These are phyloP conservation scores for Eucera pruinosa DNA, from an alignment of 2,888 invertebrate genomes.

Conservation along the genomic window DNA sequence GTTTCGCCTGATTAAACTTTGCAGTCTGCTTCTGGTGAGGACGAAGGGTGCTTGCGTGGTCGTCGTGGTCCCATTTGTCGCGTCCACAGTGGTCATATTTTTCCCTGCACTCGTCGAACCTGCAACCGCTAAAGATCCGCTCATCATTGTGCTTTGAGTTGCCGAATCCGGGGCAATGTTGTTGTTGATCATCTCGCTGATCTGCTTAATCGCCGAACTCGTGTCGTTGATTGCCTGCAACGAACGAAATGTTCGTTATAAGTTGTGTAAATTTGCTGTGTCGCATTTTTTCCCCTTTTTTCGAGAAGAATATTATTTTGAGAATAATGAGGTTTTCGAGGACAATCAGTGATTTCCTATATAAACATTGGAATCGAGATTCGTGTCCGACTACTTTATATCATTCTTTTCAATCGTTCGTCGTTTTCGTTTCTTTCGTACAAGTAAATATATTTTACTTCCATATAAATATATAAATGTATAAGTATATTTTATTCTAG, in stretches of 20 bases:
- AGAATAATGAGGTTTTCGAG: too few relatives aligned
- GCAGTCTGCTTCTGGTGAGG: conserved; percentile 83
- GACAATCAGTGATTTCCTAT: too few relatives aligned
- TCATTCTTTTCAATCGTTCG: too few relatives aligned
- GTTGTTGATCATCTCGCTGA: conserved; percentile 82
- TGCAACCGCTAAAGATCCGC: conserved; percentile 40
- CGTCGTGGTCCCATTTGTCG: conserved; percentile 73
- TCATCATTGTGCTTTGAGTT: conserved; percentile 53
- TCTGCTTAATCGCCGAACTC: conserved; percentile 83
- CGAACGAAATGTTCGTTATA: conserved; percentile 20
- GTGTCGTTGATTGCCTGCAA: conserved; percentile 86
- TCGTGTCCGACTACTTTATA: too few relatives aligned
- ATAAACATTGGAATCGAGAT: too few relatives aligned
- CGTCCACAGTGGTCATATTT: conserved; percentile 35
- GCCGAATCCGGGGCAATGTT: conserved; percentile 68
- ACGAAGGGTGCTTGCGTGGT: conserved; percentile 80
- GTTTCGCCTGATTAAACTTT: conserved; percentile 84
- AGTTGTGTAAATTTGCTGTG: too few relatives aligned
- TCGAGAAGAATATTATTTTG: too few relatives aligned
- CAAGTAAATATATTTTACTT: too few relatives aligned
- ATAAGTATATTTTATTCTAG: too few relatives aligned
- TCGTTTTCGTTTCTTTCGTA: too few relatives aligned
- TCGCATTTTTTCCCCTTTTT: too few relatives aligned
- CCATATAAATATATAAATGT: too few relatives aligned
- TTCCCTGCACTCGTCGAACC: conserved; percentile 21